Evolutionary conservation across 2,113 vertebrate genomes (phyloP).

Genomic region (Mixornis gularis): DNA sequence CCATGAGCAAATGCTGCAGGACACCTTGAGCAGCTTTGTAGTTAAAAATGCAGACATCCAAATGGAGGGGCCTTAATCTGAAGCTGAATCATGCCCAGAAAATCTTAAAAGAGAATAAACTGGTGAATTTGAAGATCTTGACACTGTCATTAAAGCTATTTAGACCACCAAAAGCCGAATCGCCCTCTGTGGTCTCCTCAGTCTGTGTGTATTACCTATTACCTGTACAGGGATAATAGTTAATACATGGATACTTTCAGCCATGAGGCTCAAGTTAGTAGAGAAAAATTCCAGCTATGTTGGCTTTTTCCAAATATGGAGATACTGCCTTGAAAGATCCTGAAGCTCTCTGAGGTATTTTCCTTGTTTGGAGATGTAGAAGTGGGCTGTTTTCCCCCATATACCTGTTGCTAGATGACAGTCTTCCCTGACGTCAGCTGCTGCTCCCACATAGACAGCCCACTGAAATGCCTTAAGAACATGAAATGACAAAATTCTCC

Average conservation of each 20-base stretch:
- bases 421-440: background rate
- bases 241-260: background rate
- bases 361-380: constrained; percentile 1
- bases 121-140: background rate
- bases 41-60: background rate
- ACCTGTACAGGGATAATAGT: background rate
- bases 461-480: constrained; percentile 20
- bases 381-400: background rate
- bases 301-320: background rate
- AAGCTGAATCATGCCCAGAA: background rate
- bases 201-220: background rate
- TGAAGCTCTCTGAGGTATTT: background rate
- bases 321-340: background rate
- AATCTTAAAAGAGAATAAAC: background rate
- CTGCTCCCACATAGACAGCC: constrained; percentile 1
- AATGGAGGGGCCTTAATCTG: background rate
- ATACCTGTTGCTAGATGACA: background rate
- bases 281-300: background rate
- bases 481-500: background rate
- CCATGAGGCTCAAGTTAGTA: background rate
- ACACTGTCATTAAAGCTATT: background rate
- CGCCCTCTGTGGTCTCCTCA: background rate
- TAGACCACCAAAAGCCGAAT: background rate
- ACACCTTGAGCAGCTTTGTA: background rate
- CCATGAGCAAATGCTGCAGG: background rate